These are phyloP conservation scores for Hecatera dysodea DNA, from an alignment of 2,888 invertebrate genomes.

Conservation along the genomic window DNA sequence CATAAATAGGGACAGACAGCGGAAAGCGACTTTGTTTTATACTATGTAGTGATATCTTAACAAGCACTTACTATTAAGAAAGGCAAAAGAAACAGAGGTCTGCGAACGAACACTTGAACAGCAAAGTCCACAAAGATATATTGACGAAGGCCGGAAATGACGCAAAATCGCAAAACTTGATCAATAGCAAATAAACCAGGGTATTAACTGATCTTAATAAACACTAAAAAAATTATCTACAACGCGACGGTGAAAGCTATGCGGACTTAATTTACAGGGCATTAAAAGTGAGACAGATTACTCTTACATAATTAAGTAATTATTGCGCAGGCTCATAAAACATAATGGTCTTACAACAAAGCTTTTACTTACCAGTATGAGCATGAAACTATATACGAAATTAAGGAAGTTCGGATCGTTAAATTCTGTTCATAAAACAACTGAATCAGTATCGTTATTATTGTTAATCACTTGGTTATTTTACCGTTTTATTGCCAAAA, in stretches of 20 bases:
- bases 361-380: slow-evolving; percentile 7
- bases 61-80: too few species aligned
- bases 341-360: neutral
- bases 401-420: slow-evolving; percentile 19
- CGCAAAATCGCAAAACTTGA: too few species aligned
- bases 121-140: too few species aligned
- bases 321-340: slow-evolving; percentile 6
- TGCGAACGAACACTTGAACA: too few species aligned
- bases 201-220: neutral
- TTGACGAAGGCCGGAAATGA: too few species aligned
- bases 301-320: slow-evolving; percentile 10
- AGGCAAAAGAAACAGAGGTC: too few species aligned
- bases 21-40: too few species aligned
- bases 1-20: too few species aligned
- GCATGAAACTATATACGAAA: neutral
- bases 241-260: neutral
- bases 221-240: neutral
- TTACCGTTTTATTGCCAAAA: slow-evolving; percentile 2
- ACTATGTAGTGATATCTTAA: too few species aligned
- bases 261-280: neutral
- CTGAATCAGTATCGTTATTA: neutral
- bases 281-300: neutral
- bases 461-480: neutral
- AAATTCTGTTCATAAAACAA: neutral
- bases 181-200: too few species aligned